Conservation (phyloP, 2,888 invertebrate genomes). For the Clunio marinus region DNA sequence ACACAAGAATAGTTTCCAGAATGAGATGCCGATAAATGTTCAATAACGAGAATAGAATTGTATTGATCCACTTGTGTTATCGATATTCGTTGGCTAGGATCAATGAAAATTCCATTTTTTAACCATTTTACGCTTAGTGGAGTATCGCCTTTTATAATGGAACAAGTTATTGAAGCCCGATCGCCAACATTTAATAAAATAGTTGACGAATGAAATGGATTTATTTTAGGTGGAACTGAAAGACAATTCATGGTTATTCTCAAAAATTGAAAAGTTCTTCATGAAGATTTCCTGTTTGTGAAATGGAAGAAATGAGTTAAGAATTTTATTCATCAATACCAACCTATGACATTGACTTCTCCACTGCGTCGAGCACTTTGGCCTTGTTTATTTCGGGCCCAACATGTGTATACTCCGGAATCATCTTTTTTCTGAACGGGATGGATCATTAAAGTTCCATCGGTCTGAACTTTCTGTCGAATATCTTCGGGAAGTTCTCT, state of each 20-base stretch:
- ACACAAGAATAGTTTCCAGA: slow-evolving; percentile 74
- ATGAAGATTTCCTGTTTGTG: slow-evolving; percentile 43
- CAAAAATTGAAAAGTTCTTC: slow-evolving; percentile 6
- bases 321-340: slow-evolving; percentile 48
- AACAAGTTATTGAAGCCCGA: slow-evolving; percentile 68
- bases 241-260: slow-evolving; percentile 27
- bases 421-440: slow-evolving; percentile 71
- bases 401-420: slow-evolving; percentile 76
- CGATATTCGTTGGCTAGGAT: slow-evolving; percentile 60
- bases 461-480: slow-evolving; percentile 67
- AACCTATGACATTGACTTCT: slow-evolving; percentile 73
- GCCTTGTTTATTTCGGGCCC: slow-evolving; percentile 72
- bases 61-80: slow-evolving; percentile 71
- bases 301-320: too few relatives aligned
- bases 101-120: slow-evolving; percentile 66
- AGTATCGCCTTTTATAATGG: slow-evolving; percentile 70
- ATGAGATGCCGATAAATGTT: slow-evolving; percentile 69
- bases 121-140: slow-evolving; percentile 73
- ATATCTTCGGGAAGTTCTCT: slow-evolving; percentile 73
- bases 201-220: slow-evolving; percentile 65
- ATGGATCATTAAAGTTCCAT: slow-evolving; percentile 70
- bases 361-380: slow-evolving; percentile 69
- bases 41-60: slow-evolving; percentile 73
- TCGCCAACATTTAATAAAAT: slow-evolving; percentile 68
- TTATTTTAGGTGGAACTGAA: slow-evolving; percentile 70